These are phyloP conservation scores for Heliconius himera DNA, from an alignment of 1,140 invertebrate genomes.

Conservation along the genomic window DNA sequence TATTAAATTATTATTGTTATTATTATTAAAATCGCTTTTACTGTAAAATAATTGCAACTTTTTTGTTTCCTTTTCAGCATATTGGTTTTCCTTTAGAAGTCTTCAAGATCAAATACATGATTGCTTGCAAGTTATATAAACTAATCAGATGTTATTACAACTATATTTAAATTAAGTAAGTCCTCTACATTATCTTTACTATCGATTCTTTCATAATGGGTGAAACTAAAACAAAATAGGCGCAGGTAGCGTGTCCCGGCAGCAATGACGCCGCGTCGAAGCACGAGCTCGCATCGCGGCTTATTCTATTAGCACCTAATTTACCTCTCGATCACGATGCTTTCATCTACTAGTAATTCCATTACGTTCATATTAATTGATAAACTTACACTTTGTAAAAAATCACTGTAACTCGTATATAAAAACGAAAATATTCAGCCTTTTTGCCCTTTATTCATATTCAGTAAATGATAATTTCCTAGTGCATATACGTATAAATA, in stretches of 20 bases:
- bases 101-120: too few relatives aligned
- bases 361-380: background rate
- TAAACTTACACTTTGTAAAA: background rate
- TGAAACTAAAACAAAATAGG: constrained; percentile 7
- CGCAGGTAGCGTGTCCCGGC: background rate
- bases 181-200: background rate
- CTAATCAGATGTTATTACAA: background rate
- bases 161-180: background rate
- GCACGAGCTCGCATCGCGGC: background rate
- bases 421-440: too few relatives aligned
- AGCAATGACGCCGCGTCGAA: background rate
- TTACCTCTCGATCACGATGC: constrained; percentile 8
- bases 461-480: too few relatives aligned
- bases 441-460: too few relatives aligned
- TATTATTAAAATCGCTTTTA: too few relatives aligned
- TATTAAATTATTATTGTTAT: too few relatives aligned
- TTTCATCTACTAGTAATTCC: constrained; percentile 8
- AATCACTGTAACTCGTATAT: too few relatives aligned
- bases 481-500: too few relatives aligned
- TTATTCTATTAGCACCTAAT: constrained; percentile 26
- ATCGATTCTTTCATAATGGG: background rate
- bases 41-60: too few relatives aligned
- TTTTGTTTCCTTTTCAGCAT: too few relatives aligned
- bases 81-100: too few relatives aligned
- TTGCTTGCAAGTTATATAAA: too few relatives aligned